Base-by-base conservation (phyloP, 2,888 invertebrate species). In the Alviniconcha strummeri region DNA sequence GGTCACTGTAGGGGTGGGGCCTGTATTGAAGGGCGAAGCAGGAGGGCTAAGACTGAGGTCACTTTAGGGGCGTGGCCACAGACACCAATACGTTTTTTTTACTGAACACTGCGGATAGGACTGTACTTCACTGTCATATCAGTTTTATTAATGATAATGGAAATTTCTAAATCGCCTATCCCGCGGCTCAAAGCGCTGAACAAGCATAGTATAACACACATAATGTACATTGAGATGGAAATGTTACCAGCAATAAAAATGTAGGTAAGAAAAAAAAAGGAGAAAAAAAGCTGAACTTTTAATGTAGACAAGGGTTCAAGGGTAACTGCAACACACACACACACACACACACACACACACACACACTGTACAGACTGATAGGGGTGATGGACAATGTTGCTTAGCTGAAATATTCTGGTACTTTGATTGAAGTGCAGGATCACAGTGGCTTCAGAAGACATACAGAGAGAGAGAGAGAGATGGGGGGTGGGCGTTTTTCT, bases 281-380 rank as follows among this genome's bases (percentile, higher is more conserved):
- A 15, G 15, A 64, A 64, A 4, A 64, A 15, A 4, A 64, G 11
- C 64, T 64, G 60, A 9, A 17, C 71, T 1, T 5, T 17, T 19
- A 4, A 11, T 36, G 36, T 36, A 36, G 36, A 36, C 36, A 36
- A 36, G 36, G 36, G 36, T 36, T 36, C 36, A 36, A 36, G 36
- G 1, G 36, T 36, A 36, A 36, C 36, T 36, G 3, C 3, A 3
- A 0, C 0, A 36, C 0, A 71, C 2, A 71, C 71, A 71, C 71
- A 71, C 13, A 71, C 13, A 71, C 71, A 71, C 71, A 71, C 71
- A 71, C 17, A 1, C 71, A 71, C 71, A 71, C 71, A 71, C 71
- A 71, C 17, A 1, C 71, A 71, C 71, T n/a, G n/a, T n/a, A 71
- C 71, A n/a, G n/a, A 17, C n/a, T n/a, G 7, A 71, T 8, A 71